These are phyloP conservation scores for Spialia ferax DNA, from an alignment of 2,888 invertebrate species.

Conservation along the genomic window DNA sequence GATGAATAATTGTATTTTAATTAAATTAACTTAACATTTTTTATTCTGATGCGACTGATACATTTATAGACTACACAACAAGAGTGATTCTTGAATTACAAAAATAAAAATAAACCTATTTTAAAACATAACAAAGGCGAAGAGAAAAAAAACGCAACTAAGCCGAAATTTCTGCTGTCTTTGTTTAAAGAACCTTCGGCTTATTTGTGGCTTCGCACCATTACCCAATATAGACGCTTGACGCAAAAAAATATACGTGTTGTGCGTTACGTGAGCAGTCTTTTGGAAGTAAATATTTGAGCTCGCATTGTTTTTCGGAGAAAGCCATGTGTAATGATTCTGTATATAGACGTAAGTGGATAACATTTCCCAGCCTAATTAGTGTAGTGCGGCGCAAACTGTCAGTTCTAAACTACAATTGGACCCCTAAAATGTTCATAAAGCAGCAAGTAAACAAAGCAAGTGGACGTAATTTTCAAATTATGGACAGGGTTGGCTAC, in stretches of 20 bases:
- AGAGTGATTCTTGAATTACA: neutral
- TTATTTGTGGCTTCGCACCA: constrained; percentile 22
- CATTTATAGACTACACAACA: neutral
- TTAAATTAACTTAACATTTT: no score
- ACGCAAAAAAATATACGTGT: constrained; percentile 21
- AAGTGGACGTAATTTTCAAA: constrained; percentile 58
- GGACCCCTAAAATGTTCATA: constrained; percentile 53
- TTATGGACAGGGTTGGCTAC: neutral
- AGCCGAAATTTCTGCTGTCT: constrained; percentile 18
- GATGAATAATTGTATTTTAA: no score
- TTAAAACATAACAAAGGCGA: constrained; percentile 8
- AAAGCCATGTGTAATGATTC: neutral
- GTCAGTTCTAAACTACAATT: constrained; percentile 47
- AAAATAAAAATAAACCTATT: neutral
- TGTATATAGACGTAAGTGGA: neutral
- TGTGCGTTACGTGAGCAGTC: constrained; percentile 9
- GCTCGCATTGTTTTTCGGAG: constrained; percentile 11
- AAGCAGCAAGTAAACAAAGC: constrained; percentile 55
- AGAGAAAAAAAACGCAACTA: constrained; percentile 11
- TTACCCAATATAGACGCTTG: constrained; percentile 27
- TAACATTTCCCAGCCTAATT: constrained; percentile 10
- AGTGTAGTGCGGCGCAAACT: constrained; percentile 45
- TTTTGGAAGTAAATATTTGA: constrained; percentile 4
- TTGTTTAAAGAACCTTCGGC: constrained; percentile 25
- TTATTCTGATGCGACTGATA: no score